Base-by-base conservation (phyloP, 2,888 invertebrate species). In the Corbicula japonica region DNA sequence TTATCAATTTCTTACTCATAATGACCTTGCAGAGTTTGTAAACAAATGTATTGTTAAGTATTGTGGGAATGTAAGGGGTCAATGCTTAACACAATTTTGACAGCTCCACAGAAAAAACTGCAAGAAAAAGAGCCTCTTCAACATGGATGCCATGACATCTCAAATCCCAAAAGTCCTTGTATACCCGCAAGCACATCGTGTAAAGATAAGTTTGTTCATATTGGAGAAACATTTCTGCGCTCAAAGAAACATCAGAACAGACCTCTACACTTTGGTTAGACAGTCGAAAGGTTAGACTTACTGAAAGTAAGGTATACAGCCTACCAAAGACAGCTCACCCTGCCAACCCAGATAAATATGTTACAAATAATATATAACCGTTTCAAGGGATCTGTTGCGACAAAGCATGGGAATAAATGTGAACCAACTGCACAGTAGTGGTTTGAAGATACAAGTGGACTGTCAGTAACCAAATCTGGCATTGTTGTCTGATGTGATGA, bases 341-440 rank as follows among this genome's bases (percentile, higher is more conserved):
- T 23, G 69, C 41, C 2, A 32, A 75, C 32, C 75, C 69, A 0
- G 58, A 76, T 1, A 76, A 76, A 38, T 62, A 30, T 63, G 63
- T 70, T 2, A 63, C 54, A 21, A 63, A 15, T 28, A 69, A 56
- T 56, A n/a, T 69, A 56, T 41, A 34, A 58, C 12, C 28, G 69
- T 15, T 69, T 75, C 32, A 70, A 76, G 28, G 76, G 76, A 1
- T 69, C 30, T 41, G 23, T 32, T 26, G 76, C 76, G 4, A 70
- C 63, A 26, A 32, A 41, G n/a, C 65, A 76, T 70, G 69, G 70
- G 28, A 26, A 63, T 2, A 63, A 46, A 38, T 35, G 8, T 63
- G 76, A 76, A 46, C 48, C 76, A 2, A n/a, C 38, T 1, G 76
- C 76, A n/a, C 10, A 63, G 4, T 8, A 44, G 21, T 68, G 68